Conservation (phyloP, 2,888 invertebrate genomes). For the Oasisia sp. region DNA sequence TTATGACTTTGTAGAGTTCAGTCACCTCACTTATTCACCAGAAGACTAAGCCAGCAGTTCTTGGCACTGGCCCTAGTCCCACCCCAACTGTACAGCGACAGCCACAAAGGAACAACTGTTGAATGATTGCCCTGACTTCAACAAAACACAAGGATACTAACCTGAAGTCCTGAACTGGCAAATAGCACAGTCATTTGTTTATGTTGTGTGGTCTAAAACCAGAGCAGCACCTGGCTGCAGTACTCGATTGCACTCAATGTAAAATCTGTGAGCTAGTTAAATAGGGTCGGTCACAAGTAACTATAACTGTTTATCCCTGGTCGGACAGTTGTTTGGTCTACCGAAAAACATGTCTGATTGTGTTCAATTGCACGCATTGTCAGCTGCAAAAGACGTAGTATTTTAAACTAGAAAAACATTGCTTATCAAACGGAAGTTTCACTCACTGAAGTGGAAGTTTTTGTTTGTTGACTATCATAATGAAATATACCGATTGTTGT, state of each 20-base stretch:
- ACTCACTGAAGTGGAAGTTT: too few species aligned
- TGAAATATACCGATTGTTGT: too few species aligned
- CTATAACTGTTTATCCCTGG: too few species aligned
- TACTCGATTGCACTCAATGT: neutral
- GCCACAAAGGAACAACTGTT: neutral
- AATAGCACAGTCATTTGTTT: neutral
- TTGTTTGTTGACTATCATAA: too few species aligned
- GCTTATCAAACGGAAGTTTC: too few species aligned
- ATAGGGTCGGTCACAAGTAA: too few species aligned
- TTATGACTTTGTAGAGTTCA: neutral
- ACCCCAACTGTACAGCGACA: neutral
- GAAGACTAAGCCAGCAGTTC: neutral
- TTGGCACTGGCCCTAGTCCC: too few species aligned
- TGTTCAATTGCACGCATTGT: too few species aligned
- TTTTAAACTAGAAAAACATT: too few species aligned
- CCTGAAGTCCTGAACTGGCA: neutral
- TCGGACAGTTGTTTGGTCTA: too few species aligned
- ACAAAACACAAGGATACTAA: neutral
- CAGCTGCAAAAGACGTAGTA: too few species aligned
- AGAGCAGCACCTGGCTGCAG: neutral
- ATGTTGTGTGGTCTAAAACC: neutral
- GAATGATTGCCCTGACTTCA: neutral
- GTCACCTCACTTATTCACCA: neutral
- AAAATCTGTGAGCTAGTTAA: neutral
- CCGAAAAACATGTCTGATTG: too few species aligned